Evolutionary conservation across 1,140 invertebrate genomes (phyloP).

Genomic region (Gryon sp.): DNA sequence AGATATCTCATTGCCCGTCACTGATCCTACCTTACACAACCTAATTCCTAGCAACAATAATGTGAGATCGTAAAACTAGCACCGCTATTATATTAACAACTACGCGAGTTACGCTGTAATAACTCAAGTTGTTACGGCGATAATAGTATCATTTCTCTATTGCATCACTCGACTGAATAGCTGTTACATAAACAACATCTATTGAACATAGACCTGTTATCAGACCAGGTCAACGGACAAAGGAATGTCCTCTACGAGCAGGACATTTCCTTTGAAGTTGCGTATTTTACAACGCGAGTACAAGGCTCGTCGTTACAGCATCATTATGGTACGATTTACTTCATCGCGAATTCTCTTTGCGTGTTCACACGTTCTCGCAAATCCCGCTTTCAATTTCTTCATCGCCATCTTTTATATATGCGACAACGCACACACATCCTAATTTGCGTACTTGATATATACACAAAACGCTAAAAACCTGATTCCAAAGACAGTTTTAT

Average conservation of each 20-base stretch:
- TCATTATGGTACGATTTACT: slow-evolving; percentile 1
- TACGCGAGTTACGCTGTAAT: slow-evolving; percentile 7
- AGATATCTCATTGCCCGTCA: too few species aligned
- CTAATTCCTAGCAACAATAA: background rate
- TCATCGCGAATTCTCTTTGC: background rate
- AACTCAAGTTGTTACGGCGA: slow-evolving; percentile 21
- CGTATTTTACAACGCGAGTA: background rate
- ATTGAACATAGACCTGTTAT: slow-evolving; percentile 27
- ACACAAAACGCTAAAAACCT: background rate
- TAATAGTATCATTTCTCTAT: slow-evolving; percentile 21
- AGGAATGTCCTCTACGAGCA: background rate
- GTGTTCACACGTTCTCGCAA: slow-evolving; percentile 1
- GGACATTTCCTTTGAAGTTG: slow-evolving; percentile 1
- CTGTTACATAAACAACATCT: slow-evolving; percentile 25
- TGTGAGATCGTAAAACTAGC: background rate
- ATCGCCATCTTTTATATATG: background rate
- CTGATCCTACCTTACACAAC: too few species aligned
- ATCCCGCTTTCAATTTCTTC: slow-evolving; percentile 26
- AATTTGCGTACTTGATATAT: background rate
- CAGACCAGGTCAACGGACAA: slow-evolving; percentile 1
- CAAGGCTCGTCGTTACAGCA: slow-evolving; percentile 9
- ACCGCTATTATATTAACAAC: slow-evolving; percentile 7
- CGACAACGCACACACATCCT: too few species aligned
- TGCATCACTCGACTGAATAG: slow-evolving; percentile 22
- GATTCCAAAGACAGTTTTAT: slow-evolving; percentile 12